These are phyloP conservation scores for Andrena praecox DNA, from an alignment of 2,888 invertebrate genomes.

Conservation along the genomic window DNA sequence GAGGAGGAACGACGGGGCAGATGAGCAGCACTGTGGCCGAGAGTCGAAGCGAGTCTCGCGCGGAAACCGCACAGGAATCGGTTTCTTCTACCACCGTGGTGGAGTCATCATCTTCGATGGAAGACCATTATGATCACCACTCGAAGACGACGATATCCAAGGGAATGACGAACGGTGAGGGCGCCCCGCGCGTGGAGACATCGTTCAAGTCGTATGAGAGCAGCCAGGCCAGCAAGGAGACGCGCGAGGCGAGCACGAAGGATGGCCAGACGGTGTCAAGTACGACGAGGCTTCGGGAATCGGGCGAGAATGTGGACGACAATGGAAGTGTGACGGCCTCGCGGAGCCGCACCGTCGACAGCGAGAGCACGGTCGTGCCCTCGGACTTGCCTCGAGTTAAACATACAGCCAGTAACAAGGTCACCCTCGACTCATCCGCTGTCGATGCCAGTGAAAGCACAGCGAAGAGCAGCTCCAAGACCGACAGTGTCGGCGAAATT, in stretches of 20 bases:
- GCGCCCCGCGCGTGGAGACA: slow-evolving; percentile 35
- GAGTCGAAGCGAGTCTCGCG: slow-evolving; percentile 59
- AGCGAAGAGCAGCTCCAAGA: slow-evolving; percentile 25
- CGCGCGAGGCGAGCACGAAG: slow-evolving; percentile 70
- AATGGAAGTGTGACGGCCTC: slow-evolving; percentile 75
- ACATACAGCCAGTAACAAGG: slow-evolving; percentile 26
- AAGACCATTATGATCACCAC: slow-evolving; percentile 46
- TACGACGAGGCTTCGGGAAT: slow-evolving; percentile 71
- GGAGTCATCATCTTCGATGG: slow-evolving; percentile 64
- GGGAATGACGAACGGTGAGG: slow-evolving; percentile 20
- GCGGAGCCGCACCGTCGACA: slow-evolving; percentile 73
- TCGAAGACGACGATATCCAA: slow-evolving; percentile 13
- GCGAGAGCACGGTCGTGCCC: slow-evolving; percentile 69
- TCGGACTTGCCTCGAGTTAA: slow-evolving; percentile 53
- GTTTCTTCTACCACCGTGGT: slow-evolving; percentile 58
- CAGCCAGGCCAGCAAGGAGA: slow-evolving; percentile 68
- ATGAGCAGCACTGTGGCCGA: slow-evolving; percentile 22
- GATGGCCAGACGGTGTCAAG: slow-evolving; percentile 75
- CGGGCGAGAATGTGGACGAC: slow-evolving; percentile 73
- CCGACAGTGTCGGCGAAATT: slow-evolving; percentile 20
- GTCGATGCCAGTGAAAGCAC: slow-evolving; percentile 6
- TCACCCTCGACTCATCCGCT: slow-evolving; percentile 26
- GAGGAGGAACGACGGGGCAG: slow-evolving; percentile 14
- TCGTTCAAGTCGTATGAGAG: slow-evolving; percentile 71
- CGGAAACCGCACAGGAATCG: slow-evolving; percentile 59